A percentile compares a stretch with the other conserved stretches of the same genome.
Evolutionary conservation across 2,888 invertebrate genomes (phyloP).

Genomic region (Sericinus montela): DNA sequence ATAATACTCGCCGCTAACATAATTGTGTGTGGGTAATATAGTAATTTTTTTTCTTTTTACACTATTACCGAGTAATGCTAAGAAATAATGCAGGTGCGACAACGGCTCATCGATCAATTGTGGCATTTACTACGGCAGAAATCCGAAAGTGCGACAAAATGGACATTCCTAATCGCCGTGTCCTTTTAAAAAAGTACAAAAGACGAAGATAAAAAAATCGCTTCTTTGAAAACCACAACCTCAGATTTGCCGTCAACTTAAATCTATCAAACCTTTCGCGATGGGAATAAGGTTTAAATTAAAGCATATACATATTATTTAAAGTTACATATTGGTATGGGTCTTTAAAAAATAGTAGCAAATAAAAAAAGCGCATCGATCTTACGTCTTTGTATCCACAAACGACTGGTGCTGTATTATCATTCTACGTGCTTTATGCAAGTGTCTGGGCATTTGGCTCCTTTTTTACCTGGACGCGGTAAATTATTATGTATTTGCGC

Average conservation of each 20-base stretch:
- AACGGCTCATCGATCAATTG: slow-evolving; percentile 57
- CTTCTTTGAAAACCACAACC: slow-evolving; percentile 31
- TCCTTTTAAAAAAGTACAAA: slow-evolving; percentile 66
- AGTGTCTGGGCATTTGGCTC: slow-evolving; percentile 33
- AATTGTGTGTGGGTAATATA: too few species aligned
- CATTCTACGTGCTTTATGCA: slow-evolving; percentile 38
- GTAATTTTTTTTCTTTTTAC: not conserved
- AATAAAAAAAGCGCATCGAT: slow-evolving; percentile 58
- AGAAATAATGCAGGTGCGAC: slow-evolving; percentile 53
- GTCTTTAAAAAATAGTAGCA: slow-evolving; percentile 34
- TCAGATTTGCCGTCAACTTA: not conserved
- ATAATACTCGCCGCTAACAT: too few species aligned
- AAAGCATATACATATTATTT: not conserved
- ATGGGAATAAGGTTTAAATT: slow-evolving; percentile 19
- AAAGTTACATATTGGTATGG: slow-evolving; percentile 16
- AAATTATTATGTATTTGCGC: slow-evolving; percentile 21
- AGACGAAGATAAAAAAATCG: slow-evolving; percentile 45
- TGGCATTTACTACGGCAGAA: slow-evolving; percentile 61
- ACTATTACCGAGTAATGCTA: slow-evolving; percentile 27
- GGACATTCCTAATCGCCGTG: slow-evolving; percentile 72
- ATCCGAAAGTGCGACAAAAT: slow-evolving; percentile 51
- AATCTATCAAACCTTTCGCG: not conserved
- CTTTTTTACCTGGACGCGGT: slow-evolving; percentile 15
- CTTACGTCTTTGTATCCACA: slow-evolving; percentile 46
- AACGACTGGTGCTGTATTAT: slow-evolving; percentile 24